Evolutionary conservation across 2,113 vertebrate species (phyloP).

Genomic region (Lycocorax pyrrhopterus): DNA sequence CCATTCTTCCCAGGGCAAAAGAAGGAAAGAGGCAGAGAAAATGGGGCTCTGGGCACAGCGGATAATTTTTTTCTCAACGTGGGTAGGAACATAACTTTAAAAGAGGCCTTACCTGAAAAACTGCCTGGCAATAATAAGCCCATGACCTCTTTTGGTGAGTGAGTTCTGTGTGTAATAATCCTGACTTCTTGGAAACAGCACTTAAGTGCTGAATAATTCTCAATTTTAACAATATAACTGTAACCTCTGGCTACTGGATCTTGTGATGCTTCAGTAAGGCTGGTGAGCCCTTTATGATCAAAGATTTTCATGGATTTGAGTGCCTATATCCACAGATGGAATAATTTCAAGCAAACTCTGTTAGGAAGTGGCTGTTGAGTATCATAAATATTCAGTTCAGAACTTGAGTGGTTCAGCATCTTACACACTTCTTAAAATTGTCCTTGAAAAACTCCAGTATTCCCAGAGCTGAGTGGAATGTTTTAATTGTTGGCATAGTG

Average conservation of each 20-base stretch:
- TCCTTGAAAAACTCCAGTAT: neutral
- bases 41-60: neutral
- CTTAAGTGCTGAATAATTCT: neutral
- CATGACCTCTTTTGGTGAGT: neutral
- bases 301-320: neutral
- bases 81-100: neutral
- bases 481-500: neutral
- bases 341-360: neutral
- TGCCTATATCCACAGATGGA: neutral
- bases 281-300: neutral
- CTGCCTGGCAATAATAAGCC: neutral
- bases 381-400: neutral
- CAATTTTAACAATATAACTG: neutral
- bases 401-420: neutral
- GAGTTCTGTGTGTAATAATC: neutral
- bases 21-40: neutral
- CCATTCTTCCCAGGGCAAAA: rapidly evolving
- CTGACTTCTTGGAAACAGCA: neutral
- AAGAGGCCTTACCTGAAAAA: neutral
- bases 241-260: neutral
- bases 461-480: neutral
- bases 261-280: neutral
- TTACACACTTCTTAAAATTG: neutral
- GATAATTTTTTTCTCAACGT: neutral
- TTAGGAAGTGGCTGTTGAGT: neutral